A percentile compares a stretch with the other conserved stretches of the same genome.
These are phyloP conservation scores for Saguinus midas DNA, from an alignment of 2,113 vertebrate genomes.

Conservation along the genomic window DNA sequence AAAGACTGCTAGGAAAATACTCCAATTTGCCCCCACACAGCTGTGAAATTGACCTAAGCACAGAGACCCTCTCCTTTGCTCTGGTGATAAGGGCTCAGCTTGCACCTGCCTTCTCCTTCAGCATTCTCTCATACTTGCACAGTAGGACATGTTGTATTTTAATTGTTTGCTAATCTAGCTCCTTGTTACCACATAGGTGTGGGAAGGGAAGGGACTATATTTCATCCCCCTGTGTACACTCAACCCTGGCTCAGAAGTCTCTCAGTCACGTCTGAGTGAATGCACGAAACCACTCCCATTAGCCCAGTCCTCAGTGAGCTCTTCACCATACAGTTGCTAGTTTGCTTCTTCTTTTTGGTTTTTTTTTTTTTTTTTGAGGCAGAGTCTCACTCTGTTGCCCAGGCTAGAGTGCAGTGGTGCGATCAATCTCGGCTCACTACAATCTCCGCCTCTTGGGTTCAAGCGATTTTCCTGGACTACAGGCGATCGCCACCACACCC, in stretches of 20 bases:
- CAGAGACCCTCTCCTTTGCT: background rate
- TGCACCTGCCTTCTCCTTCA: too few relatives aligned
- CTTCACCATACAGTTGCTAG: accelerated
- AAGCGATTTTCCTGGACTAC: too few relatives aligned
- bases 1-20: background rate
- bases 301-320: accelerated
- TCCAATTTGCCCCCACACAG: too few relatives aligned
- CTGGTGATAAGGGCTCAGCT: background rate
- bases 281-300: accelerated
- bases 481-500: too few relatives aligned
- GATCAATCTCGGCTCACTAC: too few relatives aligned
- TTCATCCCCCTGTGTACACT: background rate
- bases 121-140: background rate
- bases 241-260: background rate
- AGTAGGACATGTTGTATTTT: accelerated
- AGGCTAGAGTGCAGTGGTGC: too few relatives aligned
- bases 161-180: background rate
- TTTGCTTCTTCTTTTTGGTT: too few relatives aligned
- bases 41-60: background rate
- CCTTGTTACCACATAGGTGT: background rate
- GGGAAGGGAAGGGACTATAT: background rate
- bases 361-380: too few relatives aligned
- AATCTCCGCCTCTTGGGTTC: too few relatives aligned
- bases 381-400: too few relatives aligned
- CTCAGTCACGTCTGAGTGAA: accelerated